These are phyloP conservation scores for Solenopsis fugax DNA, from an alignment of 1,140 invertebrate species.

Conservation along the genomic window DNA sequence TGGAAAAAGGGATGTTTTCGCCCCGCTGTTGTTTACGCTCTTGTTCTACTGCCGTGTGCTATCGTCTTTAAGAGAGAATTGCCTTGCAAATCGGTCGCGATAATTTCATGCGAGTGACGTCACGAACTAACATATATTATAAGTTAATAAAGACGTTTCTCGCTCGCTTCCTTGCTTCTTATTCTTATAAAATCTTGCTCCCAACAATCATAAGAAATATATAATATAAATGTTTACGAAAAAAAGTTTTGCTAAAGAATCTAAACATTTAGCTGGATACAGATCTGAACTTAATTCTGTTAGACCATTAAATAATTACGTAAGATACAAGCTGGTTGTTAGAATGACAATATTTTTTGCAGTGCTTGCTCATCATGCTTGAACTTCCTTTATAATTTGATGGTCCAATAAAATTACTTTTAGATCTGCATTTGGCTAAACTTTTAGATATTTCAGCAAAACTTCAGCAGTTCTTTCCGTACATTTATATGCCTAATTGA, in stretches of 20 bases:
- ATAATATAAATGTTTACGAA: not conserved
- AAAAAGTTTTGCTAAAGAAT: too few relatives aligned
- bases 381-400: too few relatives aligned
- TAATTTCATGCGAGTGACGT: conserved; percentile 15
- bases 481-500: not conserved
- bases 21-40: not conserved
- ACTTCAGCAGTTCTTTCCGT: too few relatives aligned
- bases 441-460: too few relatives aligned
- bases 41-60: not conserved
- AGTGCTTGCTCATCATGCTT: too few relatives aligned
- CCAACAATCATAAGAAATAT: not conserved
- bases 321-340: too few relatives aligned
- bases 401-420: too few relatives aligned
- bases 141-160: not conserved
- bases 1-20: not conserved
- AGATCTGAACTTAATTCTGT: too few relatives aligned
- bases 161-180: not conserved
- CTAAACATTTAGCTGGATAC: too few relatives aligned
- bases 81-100: conserved; percentile 19
- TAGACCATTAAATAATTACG: too few relatives aligned
- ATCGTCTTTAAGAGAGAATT: conserved; percentile 19
- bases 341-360: too few relatives aligned
- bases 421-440: too few relatives aligned
- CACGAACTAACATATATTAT: not conserved
- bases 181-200: not conserved